Evolutionary conservation across 2,113 vertebrate species (phyloP).

Genomic region (Taxidea taxus): DNA sequence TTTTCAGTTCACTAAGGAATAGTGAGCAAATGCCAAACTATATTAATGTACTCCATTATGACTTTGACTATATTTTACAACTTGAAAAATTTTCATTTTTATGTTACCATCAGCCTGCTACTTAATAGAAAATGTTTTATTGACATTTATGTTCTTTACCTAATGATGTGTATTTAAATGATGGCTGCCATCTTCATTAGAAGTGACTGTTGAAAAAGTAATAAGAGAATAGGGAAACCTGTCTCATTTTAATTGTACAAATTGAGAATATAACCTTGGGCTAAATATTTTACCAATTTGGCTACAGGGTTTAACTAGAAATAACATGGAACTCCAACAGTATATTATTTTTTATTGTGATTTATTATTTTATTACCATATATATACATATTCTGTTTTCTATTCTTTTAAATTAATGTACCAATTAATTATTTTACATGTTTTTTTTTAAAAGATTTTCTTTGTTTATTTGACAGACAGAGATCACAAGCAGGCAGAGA

Average conservation of each 20-base stretch:
- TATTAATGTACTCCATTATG: constrained; percentile 70
- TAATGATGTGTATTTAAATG: constrained; percentile 74
- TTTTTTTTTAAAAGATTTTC: too few species aligned
- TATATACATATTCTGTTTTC: neutral
- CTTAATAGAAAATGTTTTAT: constrained; percentile 74
- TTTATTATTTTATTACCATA: neutral
- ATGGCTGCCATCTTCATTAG: constrained; percentile 58
- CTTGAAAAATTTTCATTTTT: constrained; percentile 68
- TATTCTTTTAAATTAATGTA: neutral
- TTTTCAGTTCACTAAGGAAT: constrained; percentile 64
- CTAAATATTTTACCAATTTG: neutral
- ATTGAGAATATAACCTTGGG: constrained; percentile 2
- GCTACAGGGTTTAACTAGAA: neutral
- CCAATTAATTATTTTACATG: neutral
- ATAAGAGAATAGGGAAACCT: constrained; percentile 6
- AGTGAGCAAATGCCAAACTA: constrained; percentile 59
- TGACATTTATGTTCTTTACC: constrained; percentile 72
- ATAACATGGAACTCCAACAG: neutral
- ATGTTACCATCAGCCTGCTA: constrained; percentile 58
- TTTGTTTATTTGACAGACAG: too few species aligned
- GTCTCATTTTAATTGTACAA: constrained; percentile 15
- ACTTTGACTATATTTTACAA: constrained; percentile 68
- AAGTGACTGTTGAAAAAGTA: constrained; percentile 35
- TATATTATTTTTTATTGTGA: neutral
- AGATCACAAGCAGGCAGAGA: too few species aligned